Base-by-base conservation (phyloP, 2,888 invertebrate genomes). In the Plagodis pulveraria region DNA sequence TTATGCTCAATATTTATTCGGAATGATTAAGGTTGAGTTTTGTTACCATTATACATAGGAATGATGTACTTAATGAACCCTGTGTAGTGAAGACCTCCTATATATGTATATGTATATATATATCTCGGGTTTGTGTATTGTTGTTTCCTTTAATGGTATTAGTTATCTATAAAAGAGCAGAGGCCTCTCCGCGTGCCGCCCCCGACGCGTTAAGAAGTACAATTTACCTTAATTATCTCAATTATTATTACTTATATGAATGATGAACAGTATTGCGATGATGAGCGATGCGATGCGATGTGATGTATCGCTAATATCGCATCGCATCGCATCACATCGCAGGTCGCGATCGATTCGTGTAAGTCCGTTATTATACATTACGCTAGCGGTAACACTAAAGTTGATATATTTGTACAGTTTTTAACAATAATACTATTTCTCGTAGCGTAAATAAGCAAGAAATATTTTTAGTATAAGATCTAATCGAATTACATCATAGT, bases 401-500 rank as follows among this genome's bases (percentile, higher is more conserved):
- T 87, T 76, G 81, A 84, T 83, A 86, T 84, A 88, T 91, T 91
- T 92, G 91, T 92, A 91, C 92, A 92, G 91, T 89, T 90, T 88
- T 87, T 89, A 89, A 86, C 81, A 81, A 88, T 89, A 80, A 77
- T 74, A 77, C 74, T 77, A 89, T 87, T 87, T 91, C 88, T 91
- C 84, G 87, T 91, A 91, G 92, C 75, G 75, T 73, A 72, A 80
- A 73, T 90, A 90, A 91, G 91, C 89, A 84, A 91, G 82, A 90
- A 88, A 89, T 89, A 90, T 90, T 91, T 85, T 89, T 89, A 91
- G 90, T 85, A 86, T 87, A 91, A 91, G 90, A 88, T 90, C 91
- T 91, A 91, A 91, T 91, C 91, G 92, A 92, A 92, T 91, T 91
- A 91, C 87, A 86, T 88, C 80, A 83, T 91, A 91, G 87, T 90